phyloP scores from a whole-genome alignment of 2,888 invertebrate species.

The Troides aeacus region DNA sequence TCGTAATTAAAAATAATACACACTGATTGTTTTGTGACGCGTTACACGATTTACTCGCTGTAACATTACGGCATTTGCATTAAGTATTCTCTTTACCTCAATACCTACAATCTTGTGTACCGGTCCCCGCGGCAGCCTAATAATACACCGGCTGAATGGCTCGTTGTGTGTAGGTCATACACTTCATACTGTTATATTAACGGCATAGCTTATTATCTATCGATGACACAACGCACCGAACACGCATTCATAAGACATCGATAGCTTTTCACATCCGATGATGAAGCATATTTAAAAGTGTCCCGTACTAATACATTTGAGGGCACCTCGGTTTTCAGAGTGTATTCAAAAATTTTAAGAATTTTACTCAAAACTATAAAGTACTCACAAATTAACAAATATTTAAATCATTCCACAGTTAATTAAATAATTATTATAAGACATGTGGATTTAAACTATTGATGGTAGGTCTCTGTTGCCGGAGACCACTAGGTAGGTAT shows the following conservation, averaged over 20 bases:
- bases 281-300: constrained; percentile 7
- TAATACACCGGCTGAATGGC: constrained; percentile 53
- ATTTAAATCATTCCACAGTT: no score
- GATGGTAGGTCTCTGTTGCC: no score
- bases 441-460: no score
- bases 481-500: no score
- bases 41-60: constrained; percentile 37
- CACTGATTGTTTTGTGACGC: background rate
- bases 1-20: background rate
- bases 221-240: constrained; percentile 53
- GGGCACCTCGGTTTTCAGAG: no score
- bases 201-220: constrained; percentile 62
- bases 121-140: constrained; percentile 51
- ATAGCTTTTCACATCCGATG: constrained; percentile 24
- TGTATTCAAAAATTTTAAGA: no score
- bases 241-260: constrained; percentile 32
- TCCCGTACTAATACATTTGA: background rate
- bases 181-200: constrained; percentile 62
- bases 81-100: constrained; percentile 58
- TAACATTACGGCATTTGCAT: constrained; percentile 41
- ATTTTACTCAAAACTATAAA: no score
- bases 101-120: constrained; percentile 43
- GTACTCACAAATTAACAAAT: no score
- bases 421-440: no score
- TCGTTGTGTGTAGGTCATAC: constrained; percentile 53